These are phyloP conservation scores for Aphidius gifuensis DNA, from an alignment of 1,140 invertebrate species.

Conservation along the genomic window DNA sequence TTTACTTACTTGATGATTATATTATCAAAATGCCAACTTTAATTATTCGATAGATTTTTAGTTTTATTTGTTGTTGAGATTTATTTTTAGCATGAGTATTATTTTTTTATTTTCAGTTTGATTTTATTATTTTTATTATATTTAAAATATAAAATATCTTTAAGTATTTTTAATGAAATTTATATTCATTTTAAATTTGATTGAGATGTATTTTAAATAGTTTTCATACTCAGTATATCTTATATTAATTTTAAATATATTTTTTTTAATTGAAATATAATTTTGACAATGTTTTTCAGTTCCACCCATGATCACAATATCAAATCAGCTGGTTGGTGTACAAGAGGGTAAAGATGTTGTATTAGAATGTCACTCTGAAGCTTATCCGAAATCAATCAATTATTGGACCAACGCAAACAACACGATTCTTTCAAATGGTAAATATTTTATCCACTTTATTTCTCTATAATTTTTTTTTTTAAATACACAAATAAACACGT, in stretches of 20 bases:
- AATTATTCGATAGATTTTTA: background rate
- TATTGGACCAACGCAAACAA: constrained; percentile 78
- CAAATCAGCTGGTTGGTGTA: constrained; percentile 77
- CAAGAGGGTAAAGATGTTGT: constrained; percentile 70
- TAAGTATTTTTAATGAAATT: too few species aligned
- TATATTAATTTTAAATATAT: too few species aligned
- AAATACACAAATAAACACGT: background rate
- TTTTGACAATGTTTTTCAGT: constrained; percentile 55
- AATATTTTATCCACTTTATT: constrained; percentile 33
- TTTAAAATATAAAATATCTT: too few species aligned
- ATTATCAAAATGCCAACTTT: constrained; percentile 17
- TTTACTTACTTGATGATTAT: constrained; percentile 16
- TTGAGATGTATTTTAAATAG: too few species aligned
- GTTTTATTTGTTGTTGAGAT: too few species aligned
- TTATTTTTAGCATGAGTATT: too few species aligned
- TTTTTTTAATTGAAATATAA: background rate
- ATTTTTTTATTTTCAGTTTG: too few species aligned
- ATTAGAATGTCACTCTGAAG: constrained; percentile 80
- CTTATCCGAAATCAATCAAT: constrained; percentile 82
- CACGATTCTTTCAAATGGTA: constrained; percentile 73
- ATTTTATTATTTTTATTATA: too few species aligned
- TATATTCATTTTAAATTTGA: too few species aligned
- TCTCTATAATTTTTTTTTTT: background rate
- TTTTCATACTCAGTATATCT: too few species aligned
- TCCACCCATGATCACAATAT: constrained; percentile 77